Evolutionary conservation across 2,888 invertebrate genomes (phyloP).

Genomic region (Pristionchus exspectatus): DNA sequence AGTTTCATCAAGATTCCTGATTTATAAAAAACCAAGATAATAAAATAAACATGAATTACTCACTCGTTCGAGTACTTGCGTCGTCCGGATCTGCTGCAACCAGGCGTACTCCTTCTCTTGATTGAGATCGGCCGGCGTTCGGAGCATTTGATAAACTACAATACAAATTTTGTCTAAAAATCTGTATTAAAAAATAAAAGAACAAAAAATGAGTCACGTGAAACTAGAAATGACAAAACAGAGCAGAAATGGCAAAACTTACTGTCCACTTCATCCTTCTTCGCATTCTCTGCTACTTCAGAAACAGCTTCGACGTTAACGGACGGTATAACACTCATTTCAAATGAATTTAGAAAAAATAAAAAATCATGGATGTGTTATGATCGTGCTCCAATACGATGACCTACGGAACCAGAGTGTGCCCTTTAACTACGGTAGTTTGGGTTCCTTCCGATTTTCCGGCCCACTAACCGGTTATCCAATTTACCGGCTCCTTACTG

Average conservation of each 20-base stretch:
- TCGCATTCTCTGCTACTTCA: neutral
- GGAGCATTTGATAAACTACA: conserved; percentile 41
- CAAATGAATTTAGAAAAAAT: neutral
- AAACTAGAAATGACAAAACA: neutral
- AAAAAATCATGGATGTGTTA: neutral
- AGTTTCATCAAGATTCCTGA: neutral
- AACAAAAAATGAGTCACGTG: conserved; percentile 17
- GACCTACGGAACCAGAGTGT: neutral
- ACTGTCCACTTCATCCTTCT: conserved; percentile 39
- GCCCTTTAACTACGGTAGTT: neutral
- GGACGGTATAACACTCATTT: conserved; percentile 34
- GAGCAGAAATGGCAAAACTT: neutral
- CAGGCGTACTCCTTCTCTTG: conserved; percentile 52
- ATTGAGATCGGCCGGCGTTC: conserved; percentile 46
- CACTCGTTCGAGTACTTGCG: conserved; percentile 45
- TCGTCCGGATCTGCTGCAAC: conserved; percentile 39
- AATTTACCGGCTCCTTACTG: neutral
- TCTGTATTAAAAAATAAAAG: neutral
- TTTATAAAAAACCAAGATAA: neutral
- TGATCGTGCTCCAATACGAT: neutral
- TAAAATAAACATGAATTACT: conserved; percentile 6
- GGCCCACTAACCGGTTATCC: neutral
- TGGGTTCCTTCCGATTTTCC: neutral
- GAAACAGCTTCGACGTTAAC: conserved; percentile 11
- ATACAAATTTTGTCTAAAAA: neutral